Conservation (phyloP, 2,888 invertebrate genomes). For the Clitarchus hookeri region DNA sequence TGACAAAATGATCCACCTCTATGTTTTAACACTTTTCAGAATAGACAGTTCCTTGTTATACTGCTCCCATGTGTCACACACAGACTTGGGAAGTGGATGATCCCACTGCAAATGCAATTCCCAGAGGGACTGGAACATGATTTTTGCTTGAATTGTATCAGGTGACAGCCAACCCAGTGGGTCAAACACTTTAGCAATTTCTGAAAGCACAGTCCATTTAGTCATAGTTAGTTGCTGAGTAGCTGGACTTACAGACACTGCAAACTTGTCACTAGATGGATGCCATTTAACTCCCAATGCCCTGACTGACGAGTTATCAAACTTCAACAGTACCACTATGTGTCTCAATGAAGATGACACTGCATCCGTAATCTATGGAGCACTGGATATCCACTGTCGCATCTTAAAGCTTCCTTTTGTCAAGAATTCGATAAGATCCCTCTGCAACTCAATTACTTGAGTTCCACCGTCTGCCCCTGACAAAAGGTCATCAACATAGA, state of each 20-base stretch:
- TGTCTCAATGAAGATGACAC: background rate
- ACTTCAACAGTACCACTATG: background rate
- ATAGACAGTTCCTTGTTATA: no score
- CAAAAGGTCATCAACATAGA: background rate
- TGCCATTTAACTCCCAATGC: background rate
- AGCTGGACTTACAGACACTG: background rate
- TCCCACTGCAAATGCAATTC: no score
- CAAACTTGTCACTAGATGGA: background rate
- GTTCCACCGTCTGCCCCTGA: background rate
- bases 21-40: no score
- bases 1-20: no score
- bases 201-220: background rate
- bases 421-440: background rate
- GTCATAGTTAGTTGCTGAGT: background rate
- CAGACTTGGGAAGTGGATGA: no score
- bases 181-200: background rate
- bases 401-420: background rate
- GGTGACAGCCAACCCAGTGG: no score
- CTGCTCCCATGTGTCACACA: no score
- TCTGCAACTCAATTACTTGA: background rate
- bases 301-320: background rate
- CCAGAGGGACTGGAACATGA: no score
- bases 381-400: background rate
- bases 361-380: background rate
- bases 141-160: no score